Percentiles rank a stretch among this genome's conserved stretches.
Conservation (phyloP, 1,140 invertebrate species). For the Polyergus mexicanus region DNA sequence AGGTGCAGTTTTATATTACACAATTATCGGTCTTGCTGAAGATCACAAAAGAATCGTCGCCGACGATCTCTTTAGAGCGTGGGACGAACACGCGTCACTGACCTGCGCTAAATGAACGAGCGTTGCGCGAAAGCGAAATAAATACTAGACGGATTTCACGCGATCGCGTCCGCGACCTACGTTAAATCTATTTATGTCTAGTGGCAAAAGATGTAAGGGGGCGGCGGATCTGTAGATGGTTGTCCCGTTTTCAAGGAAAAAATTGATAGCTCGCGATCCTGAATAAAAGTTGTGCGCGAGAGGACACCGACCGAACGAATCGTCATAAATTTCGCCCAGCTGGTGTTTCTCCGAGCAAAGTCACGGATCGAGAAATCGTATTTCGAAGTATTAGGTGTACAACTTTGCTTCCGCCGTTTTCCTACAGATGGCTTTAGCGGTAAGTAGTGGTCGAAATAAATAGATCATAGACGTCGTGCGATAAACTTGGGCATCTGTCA, state of each 20-base stretch:
- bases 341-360: neutral
- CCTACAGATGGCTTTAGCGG: too few relatives aligned
- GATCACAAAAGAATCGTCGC: slow-evolving; percentile 48
- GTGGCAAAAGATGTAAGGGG: slow-evolving; percentile 31
- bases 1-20: neutral
- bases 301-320: neutral
- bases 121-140: slow-evolving; percentile 65
- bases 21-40: neutral
- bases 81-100: slow-evolving; percentile 67
- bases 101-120: slow-evolving; percentile 68
- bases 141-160: slow-evolving; percentile 67
- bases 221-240: slow-evolving; percentile 34
- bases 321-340: slow-evolving; percentile 20
- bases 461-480: too few relatives aligned
- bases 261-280: neutral
- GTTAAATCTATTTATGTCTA: slow-evolving; percentile 75
- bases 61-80: slow-evolving; percentile 55
- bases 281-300: slow-evolving; percentile 26
- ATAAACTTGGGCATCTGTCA: too few relatives aligned
- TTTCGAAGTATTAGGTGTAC: too few relatives aligned
- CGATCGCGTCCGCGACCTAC: slow-evolving; percentile 72
- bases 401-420: too few relatives aligned
- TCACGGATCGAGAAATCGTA: neutral
- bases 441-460: too few relatives aligned
- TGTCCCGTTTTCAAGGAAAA: slow-evolving; percentile 30